Base-by-base conservation (phyloP, 2,113 vertebrate genomes). In the Psammodynastes pulverulentus region DNA sequence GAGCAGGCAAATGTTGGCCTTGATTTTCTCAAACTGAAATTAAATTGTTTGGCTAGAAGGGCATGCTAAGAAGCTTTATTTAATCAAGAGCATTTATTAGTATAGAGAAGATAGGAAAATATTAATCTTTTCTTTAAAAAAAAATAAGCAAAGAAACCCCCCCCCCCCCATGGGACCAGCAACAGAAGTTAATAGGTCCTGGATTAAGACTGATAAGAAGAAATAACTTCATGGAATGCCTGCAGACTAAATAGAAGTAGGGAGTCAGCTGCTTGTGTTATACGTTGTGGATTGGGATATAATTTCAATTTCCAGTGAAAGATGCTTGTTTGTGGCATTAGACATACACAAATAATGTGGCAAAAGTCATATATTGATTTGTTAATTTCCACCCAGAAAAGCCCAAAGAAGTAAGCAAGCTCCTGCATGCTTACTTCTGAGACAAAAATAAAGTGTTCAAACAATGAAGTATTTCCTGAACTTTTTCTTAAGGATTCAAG, bases 41-140 rank as follows among this genome's bases (percentile, higher is more conserved):
- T 89, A 92, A 89, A 89, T 62, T 92, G 53, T 89, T 62, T 89
- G 91, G 88, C 45, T 84, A 51, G 52, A 89, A 52, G 17, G 87
- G 13, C 24, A 45, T 1, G 21, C n/a, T 49, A 86, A 48, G 49
- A 88, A 23, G 62, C 45, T 84, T 84, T 88, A 54, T 48, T 56
- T 89, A 91, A 92, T 84, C 46, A 26, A 56, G 72, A 56, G 24
- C 24, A n/a, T 34, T 92, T 88, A 46, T 85, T 46, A n/a, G 48
- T n/a, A 56, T 13, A 49, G 62, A 24, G 51, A 79, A 53, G 29
- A 89, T 23, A n/a, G 13, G 43, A 49, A 85, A 89, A 58, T 58
- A 15, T 85, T 58, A 52, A 3, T 12, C 7, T 49, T 29, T 15
- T 84, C 21, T 49, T 48, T 56, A 1, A n/a, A 13, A 45, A 45